Evolutionary conservation across 2,797 vertebrate genomes (phyloP).

Genomic region (Hylomyscus alleni): DNA sequence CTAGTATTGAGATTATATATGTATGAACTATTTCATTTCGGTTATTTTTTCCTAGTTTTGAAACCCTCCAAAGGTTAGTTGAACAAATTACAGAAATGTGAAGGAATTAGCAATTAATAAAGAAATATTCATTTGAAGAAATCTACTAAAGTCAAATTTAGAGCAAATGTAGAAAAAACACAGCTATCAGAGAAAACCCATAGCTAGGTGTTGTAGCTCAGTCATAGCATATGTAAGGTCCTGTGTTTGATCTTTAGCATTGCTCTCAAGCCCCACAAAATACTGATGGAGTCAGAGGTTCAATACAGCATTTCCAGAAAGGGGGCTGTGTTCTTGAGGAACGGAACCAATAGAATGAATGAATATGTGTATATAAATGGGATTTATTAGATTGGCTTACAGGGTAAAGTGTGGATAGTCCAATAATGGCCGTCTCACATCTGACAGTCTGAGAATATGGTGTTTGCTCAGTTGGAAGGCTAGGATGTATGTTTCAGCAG

Average conservation of each 20-base stretch:
- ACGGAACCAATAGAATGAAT: not conserved
- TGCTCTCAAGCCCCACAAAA: not conserved
- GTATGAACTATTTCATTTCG: not conserved
- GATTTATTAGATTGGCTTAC: not conserved
- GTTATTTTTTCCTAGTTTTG: not conserved
- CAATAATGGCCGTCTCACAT: not conserved
- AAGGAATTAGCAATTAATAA: not conserved
- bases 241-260: not conserved
- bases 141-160: not conserved
- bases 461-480: not conserved
- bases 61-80: not conserved
- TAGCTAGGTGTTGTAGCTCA: not conserved
- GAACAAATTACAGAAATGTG: not conserved
- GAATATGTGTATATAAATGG: not conserved
- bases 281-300: not conserved
- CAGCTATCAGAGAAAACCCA: not conserved
- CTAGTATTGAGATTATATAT: not conserved
- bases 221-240: not conserved
- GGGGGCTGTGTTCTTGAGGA: not conserved
- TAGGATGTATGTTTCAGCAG: not conserved
- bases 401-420: not conserved
- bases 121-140: not conserved
- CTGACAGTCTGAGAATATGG: not conserved
- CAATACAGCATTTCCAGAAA: not conserved
- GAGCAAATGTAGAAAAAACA: not conserved